Conservation (phyloP, 2,888 invertebrate genomes). For the Lasioglossum pauxillum region DNA sequence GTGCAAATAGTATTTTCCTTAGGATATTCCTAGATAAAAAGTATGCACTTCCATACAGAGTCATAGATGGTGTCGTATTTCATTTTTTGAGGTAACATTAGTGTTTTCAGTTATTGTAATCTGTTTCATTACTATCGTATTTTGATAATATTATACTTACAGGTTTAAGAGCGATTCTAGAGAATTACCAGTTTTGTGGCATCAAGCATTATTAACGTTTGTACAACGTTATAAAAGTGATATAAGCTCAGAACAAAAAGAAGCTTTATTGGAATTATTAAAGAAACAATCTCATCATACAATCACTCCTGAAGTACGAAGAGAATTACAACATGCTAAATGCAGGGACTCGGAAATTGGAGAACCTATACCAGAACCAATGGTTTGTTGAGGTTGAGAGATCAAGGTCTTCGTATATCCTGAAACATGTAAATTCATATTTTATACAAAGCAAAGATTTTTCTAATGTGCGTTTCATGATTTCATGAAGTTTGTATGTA, state of each 20-base stretch:
- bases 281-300: constrained; percentile 89
- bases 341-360: constrained; percentile 90
- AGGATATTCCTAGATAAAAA: constrained; percentile 98
- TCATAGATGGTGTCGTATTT: constrained; percentile 96
- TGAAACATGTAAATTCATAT: constrained; percentile 36
- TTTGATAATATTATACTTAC: constrained; percentile 63
- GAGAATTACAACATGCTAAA: constrained; percentile 93
- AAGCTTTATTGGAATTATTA: constrained; percentile 92
- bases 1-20: constrained; percentile 97
- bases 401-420: constrained; percentile 6
- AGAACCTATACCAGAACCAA: constrained; percentile 76
- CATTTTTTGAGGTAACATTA: constrained; percentile 93
- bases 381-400: constrained; percentile 66
- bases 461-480: not conserved
- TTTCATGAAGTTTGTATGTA: not conserved
- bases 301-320: constrained; percentile 93
- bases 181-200: constrained; percentile 97
- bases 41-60: constrained; percentile 97
- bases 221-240: constrained; percentile 98
- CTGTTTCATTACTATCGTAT: not conserved
- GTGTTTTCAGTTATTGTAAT: constrained; percentile 17
- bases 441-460: not conserved
- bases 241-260: constrained; percentile 96
- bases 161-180: constrained; percentile 94
- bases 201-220: constrained; percentile 97